Base-by-base conservation (phyloP, 2,113 vertebrate species). In the Syngnathus typhle region DNA sequence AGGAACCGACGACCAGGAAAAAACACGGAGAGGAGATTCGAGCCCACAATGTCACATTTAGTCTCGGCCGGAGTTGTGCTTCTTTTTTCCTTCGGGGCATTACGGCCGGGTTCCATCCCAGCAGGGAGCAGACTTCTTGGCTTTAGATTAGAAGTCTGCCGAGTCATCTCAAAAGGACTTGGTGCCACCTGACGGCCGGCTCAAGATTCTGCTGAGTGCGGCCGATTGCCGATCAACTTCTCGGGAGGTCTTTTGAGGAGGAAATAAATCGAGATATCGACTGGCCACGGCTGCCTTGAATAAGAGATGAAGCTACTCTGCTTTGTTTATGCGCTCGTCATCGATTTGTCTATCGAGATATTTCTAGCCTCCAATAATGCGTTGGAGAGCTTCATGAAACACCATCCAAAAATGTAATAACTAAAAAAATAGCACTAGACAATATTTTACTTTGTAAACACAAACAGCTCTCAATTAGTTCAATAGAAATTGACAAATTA, bases 71-170 rank as follows among this genome's bases (percentile, higher is more conserved):
- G 27, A 32, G 27, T 32, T 32, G 27, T 32, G 27, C 27, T 32
- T 32, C 27, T 32, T 32, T 32, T 32, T 32, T 37, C 44, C 72
- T 59, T 67, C 69, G 62, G 15, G 54, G 65, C 80, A 83, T 80
- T 76, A 75, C 69, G 62, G 56, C 49, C 21, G 43, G 21, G 32
- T 19, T 54, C 59, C 44, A 60, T 76, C 72, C 72, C 71, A 69
- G 59, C 5, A 60, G 72, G 39, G 51, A 76, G 56, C 49, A 64
- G 59, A 73, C 62, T 49, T 3, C 67, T 23, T 27, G 19, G 56
- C 69, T 78, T 67, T 75, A 60, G 61, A 68, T 67, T 75, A 63
- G 61, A 68, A 12, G 69, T 63, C 11, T 21, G 72, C 71, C 67
- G 73, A 80, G 70, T 83, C 79, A 78, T 68, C 70, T 39, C 15